A percentile compares a stretch with the other conserved stretches of the same genome.
Evolutionary conservation across 1,140 invertebrate genomes (phyloP).

Genomic region (Rhynchophorus ferrugineus): DNA sequence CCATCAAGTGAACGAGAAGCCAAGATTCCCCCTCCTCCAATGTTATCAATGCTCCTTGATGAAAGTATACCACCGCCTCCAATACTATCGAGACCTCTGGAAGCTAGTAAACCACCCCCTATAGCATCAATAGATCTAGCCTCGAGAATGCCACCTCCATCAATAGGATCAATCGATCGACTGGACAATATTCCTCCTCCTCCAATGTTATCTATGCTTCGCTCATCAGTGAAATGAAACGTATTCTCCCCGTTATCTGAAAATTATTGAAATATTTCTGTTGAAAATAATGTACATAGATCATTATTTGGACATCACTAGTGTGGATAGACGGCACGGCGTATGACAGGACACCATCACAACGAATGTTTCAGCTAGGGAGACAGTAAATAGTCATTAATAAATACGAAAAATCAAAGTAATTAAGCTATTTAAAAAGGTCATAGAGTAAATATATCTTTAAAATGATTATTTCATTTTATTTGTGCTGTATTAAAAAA

Average conservation of each 20-base stretch:
- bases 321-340: too few relatives aligned
- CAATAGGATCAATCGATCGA: background rate
- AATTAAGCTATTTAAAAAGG: too few relatives aligned
- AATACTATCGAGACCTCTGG: conserved; percentile 18
- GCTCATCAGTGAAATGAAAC: background rate
- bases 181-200: conserved; percentile 12
- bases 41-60: conserved; percentile 11
- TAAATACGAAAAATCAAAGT: too few relatives aligned
- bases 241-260: background rate
- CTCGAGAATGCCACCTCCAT: background rate
- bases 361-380: too few relatives aligned
- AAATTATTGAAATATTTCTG: too few relatives aligned
- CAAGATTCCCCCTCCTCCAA: conserved; percentile 15
- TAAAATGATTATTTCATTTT: too few relatives aligned
- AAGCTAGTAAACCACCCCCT: conserved; percentile 4
- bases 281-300: too few relatives aligned
- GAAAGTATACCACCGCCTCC: conserved; percentile 20
- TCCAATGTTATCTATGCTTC: conserved; percentile 19
- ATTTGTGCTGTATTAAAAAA: too few relatives aligned
- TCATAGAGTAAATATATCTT: too few relatives aligned
- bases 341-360: too few relatives aligned
- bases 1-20: conserved; percentile 14
- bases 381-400: too few relatives aligned
- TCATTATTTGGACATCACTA: too few relatives aligned
- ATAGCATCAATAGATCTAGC: background rate